These are phyloP conservation scores for Sparidentex hasta DNA, from an alignment of 2,797 vertebrate genomes.

Conservation along the genomic window DNA sequence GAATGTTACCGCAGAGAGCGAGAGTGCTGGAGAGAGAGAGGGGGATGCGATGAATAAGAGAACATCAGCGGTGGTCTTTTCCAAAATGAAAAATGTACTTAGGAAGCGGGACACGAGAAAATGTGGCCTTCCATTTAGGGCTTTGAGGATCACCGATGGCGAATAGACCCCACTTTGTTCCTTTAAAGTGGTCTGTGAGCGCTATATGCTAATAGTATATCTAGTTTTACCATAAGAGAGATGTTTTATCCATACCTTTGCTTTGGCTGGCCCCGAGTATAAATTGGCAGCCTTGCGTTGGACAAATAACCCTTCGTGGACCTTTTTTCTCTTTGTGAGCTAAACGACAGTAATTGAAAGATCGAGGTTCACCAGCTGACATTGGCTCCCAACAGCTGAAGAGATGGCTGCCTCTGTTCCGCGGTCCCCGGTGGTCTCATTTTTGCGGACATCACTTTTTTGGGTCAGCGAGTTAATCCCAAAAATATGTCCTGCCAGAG, in stretches of 20 bases:
- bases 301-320: slow-evolving; percentile 51
- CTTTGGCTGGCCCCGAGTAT: slow-evolving; percentile 48
- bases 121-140: slow-evolving; percentile 31
- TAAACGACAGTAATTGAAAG: slow-evolving; percentile 66
- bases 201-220: slow-evolving; percentile 33
- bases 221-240: slow-evolving; percentile 32
- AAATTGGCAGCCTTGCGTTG: slow-evolving; percentile 42
- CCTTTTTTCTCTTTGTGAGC: slow-evolving; percentile 47
- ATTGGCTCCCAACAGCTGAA: slow-evolving; percentile 64
- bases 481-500: slow-evolving; percentile 86
- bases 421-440: slow-evolving; percentile 77
- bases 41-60: slow-evolving; percentile 25
- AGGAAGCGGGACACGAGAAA: slow-evolving; percentile 29
- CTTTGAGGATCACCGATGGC: slow-evolving; percentile 30
- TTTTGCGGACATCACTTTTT: slow-evolving; percentile 81
- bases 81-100: slow-evolving; percentile 34
- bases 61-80: slow-evolving; percentile 52
- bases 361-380: slow-evolving; percentile 60
- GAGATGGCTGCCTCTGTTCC: slow-evolving; percentile 71
- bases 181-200: slow-evolving; percentile 37
- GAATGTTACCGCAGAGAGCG: slow-evolving; percentile 65
- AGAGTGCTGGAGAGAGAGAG: slow-evolving; percentile 23
- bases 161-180: slow-evolving; percentile 48
- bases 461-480: slow-evolving; percentile 87
- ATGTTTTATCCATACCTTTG: slow-evolving; percentile 48